These are phyloP conservation scores for Silvanus unidentatus DNA, from an alignment of 2,888 invertebrate genomes.

Conservation along the genomic window DNA sequence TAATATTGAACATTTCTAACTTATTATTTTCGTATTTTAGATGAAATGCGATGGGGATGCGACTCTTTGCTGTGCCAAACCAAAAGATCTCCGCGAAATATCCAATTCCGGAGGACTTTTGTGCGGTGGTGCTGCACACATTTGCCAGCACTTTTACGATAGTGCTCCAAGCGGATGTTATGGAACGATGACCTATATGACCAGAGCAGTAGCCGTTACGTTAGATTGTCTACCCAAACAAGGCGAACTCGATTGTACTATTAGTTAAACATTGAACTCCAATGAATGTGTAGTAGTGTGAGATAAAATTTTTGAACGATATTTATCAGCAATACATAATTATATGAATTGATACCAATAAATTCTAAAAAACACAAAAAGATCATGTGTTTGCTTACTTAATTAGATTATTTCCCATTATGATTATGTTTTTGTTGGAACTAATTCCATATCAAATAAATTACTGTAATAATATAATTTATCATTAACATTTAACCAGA, in stretches of 20 bases:
- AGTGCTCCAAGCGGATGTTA: slow-evolving; percentile 95
- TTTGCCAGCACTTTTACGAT: slow-evolving; percentile 96
- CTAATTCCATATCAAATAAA: no score
- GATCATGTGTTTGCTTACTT: no score
- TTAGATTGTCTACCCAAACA: slow-evolving; percentile 70
- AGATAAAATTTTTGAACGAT: no score
- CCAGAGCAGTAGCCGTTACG: slow-evolving; percentile 71
- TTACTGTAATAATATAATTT: no score
- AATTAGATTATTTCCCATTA: no score
- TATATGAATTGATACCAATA: no score
- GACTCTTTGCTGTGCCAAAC: slow-evolving; percentile 86
- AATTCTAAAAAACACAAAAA: no score
- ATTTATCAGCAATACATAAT: no score
- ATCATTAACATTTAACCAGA: no score
- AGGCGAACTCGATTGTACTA: slow-evolving; percentile 75
- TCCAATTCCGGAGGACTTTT: slow-evolving; percentile 59
- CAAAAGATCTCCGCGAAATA: slow-evolving; percentile 56
- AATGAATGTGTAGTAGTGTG: no score
- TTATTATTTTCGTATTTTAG: slow-evolving; percentile 47
- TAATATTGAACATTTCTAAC: not conserved
- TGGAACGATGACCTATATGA: slow-evolving; percentile 97
- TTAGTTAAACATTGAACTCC: slow-evolving; percentile 52
- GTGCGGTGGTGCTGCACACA: slow-evolving; percentile 90
- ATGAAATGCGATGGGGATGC: slow-evolving; percentile 85
- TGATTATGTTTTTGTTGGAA: no score